Evolutionary conservation across 2,888 invertebrate species (phyloP), one percentile per base, ranked within the genome.

Genomic region (Clitarchus hookeri): DNA sequence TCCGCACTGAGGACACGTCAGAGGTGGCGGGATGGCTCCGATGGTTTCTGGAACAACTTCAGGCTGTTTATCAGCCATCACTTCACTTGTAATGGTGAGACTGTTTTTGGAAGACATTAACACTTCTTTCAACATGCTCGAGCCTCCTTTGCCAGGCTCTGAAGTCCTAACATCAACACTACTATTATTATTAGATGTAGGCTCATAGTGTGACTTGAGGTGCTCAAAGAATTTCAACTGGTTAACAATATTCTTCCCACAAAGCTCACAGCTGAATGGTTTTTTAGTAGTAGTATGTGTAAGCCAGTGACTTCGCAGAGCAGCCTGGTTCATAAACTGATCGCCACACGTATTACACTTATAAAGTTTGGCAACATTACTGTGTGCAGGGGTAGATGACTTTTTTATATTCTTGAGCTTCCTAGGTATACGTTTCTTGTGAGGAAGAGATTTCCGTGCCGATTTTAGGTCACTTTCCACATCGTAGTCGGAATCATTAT

Each of bases 211-310:
- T 87, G 94, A 94, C 91, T 97, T 97, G 12, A 98, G 92, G 90
- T 98, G 97, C 86, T 96, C 96, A 91, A 96, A 97, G 92, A 97
- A 97, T 90, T 95, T 95, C 26, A 97, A 91, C 90, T 98, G 97
- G 87, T 96, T 95, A 53, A 94, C 94, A 90, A 95, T 96, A 88
- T 93, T 94, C 88, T 94, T 94, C n/a, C 94, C 95, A 90, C 97
- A 98, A 23, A 97, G 91, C 91, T 97, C 96, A 90, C 97, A 97
- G 86, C 94, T 93, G 88, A 95, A 94, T 16, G 93, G 91, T 36
- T 89, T 88, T 84, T 89, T 88, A 13, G 87, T 85, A 82, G 84
- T 85, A 25, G 82, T 86, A 84, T 90, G 89, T 19, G 88, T 88
- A 27, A 89, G 85, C 84, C 89, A 89, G 85, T 90, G 90, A n/a